These are phyloP conservation scores for Anthoscopus minutus DNA, from an alignment of 2,113 vertebrate species.

Conservation along the genomic window DNA sequence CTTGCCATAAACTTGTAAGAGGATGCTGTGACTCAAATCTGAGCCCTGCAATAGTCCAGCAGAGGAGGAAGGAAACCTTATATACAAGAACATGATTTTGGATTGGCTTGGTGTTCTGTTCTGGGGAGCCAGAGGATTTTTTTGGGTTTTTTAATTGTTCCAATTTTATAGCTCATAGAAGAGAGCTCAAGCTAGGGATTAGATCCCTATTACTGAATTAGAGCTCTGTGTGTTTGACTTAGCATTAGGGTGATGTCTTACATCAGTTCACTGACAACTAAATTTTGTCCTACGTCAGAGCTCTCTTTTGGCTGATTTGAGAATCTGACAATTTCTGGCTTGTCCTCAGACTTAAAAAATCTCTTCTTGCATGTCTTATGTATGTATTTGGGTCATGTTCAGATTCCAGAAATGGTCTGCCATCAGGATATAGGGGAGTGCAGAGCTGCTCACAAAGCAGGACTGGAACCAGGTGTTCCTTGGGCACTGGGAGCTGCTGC, in stretches of 20 bases:
- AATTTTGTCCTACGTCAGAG: background rate
- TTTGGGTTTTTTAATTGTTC: background rate
- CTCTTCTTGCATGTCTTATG: background rate
- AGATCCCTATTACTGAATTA: background rate
- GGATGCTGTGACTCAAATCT: background rate
- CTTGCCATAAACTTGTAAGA: background rate
- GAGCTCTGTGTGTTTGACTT: background rate
- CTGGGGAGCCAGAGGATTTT: background rate
- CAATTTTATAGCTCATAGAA: background rate
- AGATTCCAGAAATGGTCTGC: background rate
- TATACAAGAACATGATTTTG: background rate
- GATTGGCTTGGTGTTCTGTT: background rate
- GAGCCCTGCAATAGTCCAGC: background rate
- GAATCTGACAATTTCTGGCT: background rate
- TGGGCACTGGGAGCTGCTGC: background rate
- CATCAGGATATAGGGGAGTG: background rate
- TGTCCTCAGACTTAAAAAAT: background rate
- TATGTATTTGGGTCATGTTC: background rate
- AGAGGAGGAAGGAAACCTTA: background rate
- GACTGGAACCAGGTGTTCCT: background rate
- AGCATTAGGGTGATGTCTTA: background rate
- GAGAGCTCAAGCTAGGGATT: background rate
- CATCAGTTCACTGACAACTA: background rate
- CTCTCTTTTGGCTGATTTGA: background rate
- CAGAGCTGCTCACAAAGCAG: background rate